These are phyloP conservation scores for Lordiphosa collinella DNA, from an alignment of 1,140 invertebrate genomes.

Conservation along the genomic window DNA sequence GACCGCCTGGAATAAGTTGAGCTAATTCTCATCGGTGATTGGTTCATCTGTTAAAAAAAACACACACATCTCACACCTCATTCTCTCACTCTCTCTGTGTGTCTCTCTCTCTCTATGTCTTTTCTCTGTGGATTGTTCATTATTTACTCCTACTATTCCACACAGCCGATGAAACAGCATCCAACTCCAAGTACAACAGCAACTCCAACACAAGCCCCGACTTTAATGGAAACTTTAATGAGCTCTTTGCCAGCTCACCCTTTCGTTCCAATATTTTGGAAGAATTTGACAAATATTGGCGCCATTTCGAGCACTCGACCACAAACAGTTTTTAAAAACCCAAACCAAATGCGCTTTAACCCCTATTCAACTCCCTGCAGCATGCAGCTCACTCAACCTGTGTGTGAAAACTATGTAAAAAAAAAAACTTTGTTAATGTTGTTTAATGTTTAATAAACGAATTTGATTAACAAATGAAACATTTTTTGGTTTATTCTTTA, in stretches of 20 bases:
- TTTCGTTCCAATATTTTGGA: constrained; percentile 69
- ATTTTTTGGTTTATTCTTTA: constrained; percentile 52
- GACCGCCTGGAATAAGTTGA: constrained; percentile 69
- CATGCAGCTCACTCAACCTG: constrained; percentile 43
- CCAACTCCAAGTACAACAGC: constrained; percentile 16
- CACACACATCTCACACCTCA: constrained; percentile 1
- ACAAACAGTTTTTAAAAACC: constrained; percentile 34
- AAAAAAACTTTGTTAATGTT: constrained; percentile 41
- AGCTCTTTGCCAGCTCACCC: constrained; percentile 67
- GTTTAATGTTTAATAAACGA: constrained; percentile 75
- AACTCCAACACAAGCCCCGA: too few species aligned
- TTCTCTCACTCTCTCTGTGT: constrained; percentile 24
- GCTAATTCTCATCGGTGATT: constrained; percentile 24
- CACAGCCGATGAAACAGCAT: constrained; percentile 54
- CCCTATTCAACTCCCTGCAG: constrained; percentile 23
- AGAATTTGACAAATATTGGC: constrained; percentile 77
- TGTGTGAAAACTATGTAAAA: constrained; percentile 22
- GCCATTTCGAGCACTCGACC: constrained; percentile 53
- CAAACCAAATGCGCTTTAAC: not conserved
- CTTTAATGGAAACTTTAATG: constrained; percentile 17
- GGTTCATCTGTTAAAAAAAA: constrained; percentile 2
- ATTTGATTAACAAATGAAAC: constrained; percentile 53
- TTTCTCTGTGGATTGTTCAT: constrained; percentile 36
- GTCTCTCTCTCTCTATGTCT: constrained; percentile 8
- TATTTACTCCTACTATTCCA: constrained; percentile 35